Evolutionary conservation across 2,797 vertebrate genomes (phyloP).

Genomic region (Falco berigora): DNA sequence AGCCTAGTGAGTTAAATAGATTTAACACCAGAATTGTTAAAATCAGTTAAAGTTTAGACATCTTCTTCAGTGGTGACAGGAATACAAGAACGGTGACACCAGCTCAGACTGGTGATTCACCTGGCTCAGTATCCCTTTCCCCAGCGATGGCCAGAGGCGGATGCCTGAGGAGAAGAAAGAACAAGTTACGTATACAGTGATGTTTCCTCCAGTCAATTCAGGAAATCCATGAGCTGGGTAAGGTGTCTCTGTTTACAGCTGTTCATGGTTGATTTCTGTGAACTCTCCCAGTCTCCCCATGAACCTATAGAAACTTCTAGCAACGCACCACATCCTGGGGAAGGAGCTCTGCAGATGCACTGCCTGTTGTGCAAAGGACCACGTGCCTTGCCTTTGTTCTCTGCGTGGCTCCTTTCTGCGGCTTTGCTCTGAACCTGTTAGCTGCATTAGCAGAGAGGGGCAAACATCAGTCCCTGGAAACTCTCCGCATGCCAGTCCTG

Average conservation of each 20-base stretch:
- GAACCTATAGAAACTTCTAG: neutral
- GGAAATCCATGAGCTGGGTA: neutral
- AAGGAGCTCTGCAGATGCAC: neutral
- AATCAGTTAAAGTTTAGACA: neutral
- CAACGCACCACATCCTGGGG: neutral
- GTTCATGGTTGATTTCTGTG: neutral
- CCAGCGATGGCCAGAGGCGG: neutral
- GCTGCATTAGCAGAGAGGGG: neutral
- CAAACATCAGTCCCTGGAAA: neutral
- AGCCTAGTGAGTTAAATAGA: neutral
- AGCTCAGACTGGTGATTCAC: neutral
- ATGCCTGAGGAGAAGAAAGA: neutral
- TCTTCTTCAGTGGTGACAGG: neutral
- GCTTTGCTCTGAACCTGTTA: neutral
- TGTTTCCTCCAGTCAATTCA: neutral
- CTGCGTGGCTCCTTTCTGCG: neutral
- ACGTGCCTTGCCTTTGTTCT: neutral
- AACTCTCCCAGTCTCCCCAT: neutral
- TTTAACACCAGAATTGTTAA: neutral
- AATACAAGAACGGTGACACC: neutral
- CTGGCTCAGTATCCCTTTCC: neutral
- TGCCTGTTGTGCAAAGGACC: neutral
- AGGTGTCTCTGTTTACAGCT: neutral
- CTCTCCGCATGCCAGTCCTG: neutral
- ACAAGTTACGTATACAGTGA: fast-evolving